Evolutionary conservation across 2,888 invertebrate genomes (phyloP).

Genomic region (Rosalia funebris): DNA sequence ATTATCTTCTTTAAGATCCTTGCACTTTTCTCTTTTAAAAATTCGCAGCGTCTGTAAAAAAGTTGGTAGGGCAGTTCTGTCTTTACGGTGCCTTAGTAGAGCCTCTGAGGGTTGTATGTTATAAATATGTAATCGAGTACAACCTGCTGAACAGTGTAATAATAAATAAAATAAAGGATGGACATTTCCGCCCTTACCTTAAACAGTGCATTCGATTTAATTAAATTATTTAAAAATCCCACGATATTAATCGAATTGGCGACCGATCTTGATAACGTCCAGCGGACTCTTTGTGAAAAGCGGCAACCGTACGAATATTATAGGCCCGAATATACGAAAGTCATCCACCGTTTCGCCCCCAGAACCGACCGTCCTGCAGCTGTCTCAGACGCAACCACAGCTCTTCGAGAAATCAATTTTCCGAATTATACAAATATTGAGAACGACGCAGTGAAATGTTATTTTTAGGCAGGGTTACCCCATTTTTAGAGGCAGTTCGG

Average conservation of each 20-base stretch:
- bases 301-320: background rate
- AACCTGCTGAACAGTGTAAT: too few species aligned
- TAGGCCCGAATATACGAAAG: constrained; percentile 31
- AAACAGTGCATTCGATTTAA: background rate
- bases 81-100: too few species aligned
- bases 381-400: constrained; percentile 28
- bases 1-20: too few species aligned
- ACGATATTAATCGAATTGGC: background rate
- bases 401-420: constrained; percentile 47
- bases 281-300: background rate
- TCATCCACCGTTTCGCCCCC: constrained; percentile 25
- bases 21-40: too few species aligned
- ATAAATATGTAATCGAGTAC: too few species aligned
- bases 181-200: too few species aligned
- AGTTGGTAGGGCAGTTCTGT: too few species aligned
- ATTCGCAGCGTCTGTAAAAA: too few species aligned
- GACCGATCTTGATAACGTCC: background rate
- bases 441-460: constrained; percentile 48
- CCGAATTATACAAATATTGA: constrained; percentile 58
- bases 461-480: constrained; percentile 45
- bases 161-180: too few species aligned
- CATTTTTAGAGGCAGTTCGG: constrained; percentile 55
- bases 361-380: constrained; percentile 18
- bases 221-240: background rate
- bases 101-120: too few species aligned